Conservation (phyloP, 2,113 vertebrate genomes). For the Mobula birostris region DNA sequence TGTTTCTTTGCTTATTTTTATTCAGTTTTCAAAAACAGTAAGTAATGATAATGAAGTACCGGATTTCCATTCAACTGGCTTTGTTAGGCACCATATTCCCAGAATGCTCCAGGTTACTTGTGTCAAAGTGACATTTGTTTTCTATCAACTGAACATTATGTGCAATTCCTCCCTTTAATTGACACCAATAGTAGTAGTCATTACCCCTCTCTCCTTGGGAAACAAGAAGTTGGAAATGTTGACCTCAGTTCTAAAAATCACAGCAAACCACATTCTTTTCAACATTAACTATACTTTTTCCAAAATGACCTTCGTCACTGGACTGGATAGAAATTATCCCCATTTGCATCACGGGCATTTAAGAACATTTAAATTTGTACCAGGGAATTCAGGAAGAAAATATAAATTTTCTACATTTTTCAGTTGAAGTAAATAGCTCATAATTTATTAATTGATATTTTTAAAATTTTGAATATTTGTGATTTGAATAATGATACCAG, state of each 20-base stretch:
- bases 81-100: background rate
- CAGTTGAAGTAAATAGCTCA: background rate
- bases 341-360: background rate
- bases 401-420: background rate
- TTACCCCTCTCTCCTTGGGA: too few species aligned
- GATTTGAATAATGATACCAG: background rate
- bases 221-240: background rate
- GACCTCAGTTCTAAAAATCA: background rate
- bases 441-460: constrained; percentile 1
- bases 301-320: background rate
- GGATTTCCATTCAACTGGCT: background rate
- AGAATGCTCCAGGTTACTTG: background rate
- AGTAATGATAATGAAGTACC: background rate
- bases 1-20: background rate
- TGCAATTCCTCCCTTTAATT: background rate
- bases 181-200: background rate
- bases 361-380: background rate
- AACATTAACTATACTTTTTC: background rate
- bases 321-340: background rate
- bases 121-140: background rate
- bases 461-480: background rate
- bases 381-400: background rate
- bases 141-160: background rate
- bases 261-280: background rate
- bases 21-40: background rate